A percentile compares a stretch with the other conserved stretches of the same genome.
These are phyloP conservation scores for Sphecodes monilicornis DNA, from an alignment of 2,888 invertebrate species.

Conservation along the genomic window DNA sequence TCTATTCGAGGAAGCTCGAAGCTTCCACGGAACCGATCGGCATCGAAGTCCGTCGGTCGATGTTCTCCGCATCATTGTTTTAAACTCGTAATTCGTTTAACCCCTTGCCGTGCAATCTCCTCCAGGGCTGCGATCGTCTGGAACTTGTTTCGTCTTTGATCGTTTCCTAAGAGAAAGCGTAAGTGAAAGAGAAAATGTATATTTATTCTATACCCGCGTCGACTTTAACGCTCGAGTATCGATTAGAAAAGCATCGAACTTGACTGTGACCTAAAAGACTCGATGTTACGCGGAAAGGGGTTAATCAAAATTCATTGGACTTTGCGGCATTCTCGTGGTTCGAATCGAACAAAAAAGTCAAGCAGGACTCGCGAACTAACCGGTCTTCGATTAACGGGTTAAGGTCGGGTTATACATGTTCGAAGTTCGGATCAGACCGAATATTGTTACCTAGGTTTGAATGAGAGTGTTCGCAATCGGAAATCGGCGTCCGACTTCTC, in stretches of 20 bases:
- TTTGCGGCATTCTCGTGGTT: no score
- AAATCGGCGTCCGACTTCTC: no score
- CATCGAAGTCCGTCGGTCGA: no score
- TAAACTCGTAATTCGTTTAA: neutral
- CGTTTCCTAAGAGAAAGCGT: neutral
- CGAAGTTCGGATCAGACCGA: no score
- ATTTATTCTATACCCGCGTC: no score
- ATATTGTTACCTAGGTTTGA: no score
- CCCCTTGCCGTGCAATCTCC: neutral
- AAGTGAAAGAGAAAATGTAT: no score
- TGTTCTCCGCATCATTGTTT: neutral
- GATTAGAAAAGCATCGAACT: slow-evolving; percentile 1
- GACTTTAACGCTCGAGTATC: neutral
- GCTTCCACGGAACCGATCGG: no score
- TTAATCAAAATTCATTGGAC: neutral
- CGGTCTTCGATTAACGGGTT: neutral
- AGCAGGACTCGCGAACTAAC: neutral
- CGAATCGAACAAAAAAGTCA: neutral
- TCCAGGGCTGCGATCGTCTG: neutral
- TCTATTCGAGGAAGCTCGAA: no score
- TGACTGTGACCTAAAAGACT: slow-evolving; percentile 5
- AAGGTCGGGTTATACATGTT: no score
- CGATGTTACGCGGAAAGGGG: neutral
- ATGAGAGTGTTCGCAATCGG: no score
- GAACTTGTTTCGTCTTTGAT: neutral